Evolutionary conservation across 2,113 vertebrate genomes (phyloP).

Genomic region (Jaculus jaculus): DNA sequence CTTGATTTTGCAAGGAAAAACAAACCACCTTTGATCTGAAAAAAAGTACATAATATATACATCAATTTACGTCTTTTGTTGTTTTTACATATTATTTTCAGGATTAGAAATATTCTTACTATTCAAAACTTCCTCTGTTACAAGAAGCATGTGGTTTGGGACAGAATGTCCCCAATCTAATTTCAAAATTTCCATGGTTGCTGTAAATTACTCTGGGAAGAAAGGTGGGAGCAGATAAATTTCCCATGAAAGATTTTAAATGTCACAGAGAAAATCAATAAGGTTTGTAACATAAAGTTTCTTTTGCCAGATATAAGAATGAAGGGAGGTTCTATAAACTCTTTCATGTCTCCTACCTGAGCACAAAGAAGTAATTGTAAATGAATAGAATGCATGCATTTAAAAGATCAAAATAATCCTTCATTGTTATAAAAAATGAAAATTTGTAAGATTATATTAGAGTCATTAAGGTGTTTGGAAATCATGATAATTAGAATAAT

Average conservation of each 20-base stretch:
- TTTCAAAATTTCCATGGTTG: conserved; percentile 70
- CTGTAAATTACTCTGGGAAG: conserved; percentile 67
- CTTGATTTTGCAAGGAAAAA: conserved; percentile 55
- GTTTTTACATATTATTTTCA: conserved; percentile 50
- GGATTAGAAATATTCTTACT: conserved; percentile 55
- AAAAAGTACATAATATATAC: conserved; percentile 39
- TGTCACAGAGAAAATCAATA: conserved; percentile 65
- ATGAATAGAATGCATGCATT: conserved; percentile 18
- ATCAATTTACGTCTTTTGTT: conserved; percentile 37
- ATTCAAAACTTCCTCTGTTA: conserved; percentile 12
- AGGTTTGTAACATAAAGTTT: conserved; percentile 58
- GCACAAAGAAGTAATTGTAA: conserved; percentile 59
- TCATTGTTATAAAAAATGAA: conserved; percentile 55
- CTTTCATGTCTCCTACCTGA: conserved; percentile 34
- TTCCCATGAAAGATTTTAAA: conserved; percentile 63
- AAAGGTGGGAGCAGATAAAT: conserved; percentile 62
- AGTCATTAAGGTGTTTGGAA: conserved; percentile 65
- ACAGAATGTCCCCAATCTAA: conserved; percentile 62
- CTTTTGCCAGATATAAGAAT: conserved; percentile 53
- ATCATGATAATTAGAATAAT: conserved; percentile 52
- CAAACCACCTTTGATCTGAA: conserved; percentile 40
- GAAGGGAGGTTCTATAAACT: conserved; percentile 51
- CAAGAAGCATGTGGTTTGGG: conserved; percentile 61
- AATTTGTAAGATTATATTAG: conserved; percentile 44
- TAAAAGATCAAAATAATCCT: conserved; percentile 52